Evolutionary conservation across 2,797 vertebrate genomes (phyloP), one percentile per base, ranked within the genome.

Genomic region (Enteromius paludinosus): DNA sequence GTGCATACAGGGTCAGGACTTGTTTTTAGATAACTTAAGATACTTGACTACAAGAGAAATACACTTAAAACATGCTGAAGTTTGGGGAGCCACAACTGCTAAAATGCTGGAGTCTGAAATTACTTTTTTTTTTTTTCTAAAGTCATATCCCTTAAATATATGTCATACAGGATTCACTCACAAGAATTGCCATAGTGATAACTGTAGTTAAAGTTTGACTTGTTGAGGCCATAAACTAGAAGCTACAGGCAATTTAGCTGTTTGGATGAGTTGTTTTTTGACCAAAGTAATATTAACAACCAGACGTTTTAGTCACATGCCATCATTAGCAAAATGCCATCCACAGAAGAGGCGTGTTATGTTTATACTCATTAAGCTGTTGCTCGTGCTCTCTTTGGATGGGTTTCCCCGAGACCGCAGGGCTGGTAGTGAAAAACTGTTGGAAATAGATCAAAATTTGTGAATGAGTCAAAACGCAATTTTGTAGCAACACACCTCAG

Each of bases 381-480:
- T 76, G 35, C n/a, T 59, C 0, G 35, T 61, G 73, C 17, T 18
- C 35, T 61, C 35, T 59, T n/a, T 43, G 56, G 73, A 80, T 71
- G 47, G 12, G 64, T 74, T 76, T 76, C 35, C 54, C 35, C 10
- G 23, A 61, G 73, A 76, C 54, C 56, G 5, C 23, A 76, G n/a
- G 54, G 56, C 38, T 76, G 23, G 54, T 76, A 15, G 23, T 74
- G 28, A 45, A 38, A 18, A 28, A 75, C 47, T 66, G 61, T 35
- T 64, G 43, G 56, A 73, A 45, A 17, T 9, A 64, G 71, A 35
- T 74, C 52, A 74, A 74, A 35, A 59, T 59, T 74, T 59, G 49
- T 56, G 52, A 59, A 74, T 74, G 72, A 74, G 52, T 74, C 72
- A 74, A 74, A 56, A 74, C 4, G 10, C 6, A 74, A 38, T 52